Conservation (phyloP, 2,797 vertebrate species). For the Sebastes miniatus region DNA sequence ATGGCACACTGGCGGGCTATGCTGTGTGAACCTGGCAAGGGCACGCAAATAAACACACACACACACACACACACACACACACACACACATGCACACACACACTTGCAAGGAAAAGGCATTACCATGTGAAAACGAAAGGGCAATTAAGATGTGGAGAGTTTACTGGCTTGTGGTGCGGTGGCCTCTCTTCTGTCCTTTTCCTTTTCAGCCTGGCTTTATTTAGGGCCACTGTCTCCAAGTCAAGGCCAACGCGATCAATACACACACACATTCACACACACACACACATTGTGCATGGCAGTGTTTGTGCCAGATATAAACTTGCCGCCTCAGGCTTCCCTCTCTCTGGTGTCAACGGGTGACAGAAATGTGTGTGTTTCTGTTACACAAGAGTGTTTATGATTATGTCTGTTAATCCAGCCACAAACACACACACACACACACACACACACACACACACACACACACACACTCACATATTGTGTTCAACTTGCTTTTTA, state of each 20-base stretch:
- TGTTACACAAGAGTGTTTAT: slow-evolving; percentile 40
- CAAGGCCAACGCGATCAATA: slow-evolving; percentile 28
- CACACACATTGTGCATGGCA: neutral
- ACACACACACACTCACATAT: neutral
- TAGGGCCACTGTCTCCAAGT: slow-evolving; percentile 54
- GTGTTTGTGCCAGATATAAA: slow-evolving; percentile 30
- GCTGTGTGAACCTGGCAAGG: slow-evolving; percentile 58
- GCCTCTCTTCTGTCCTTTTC: slow-evolving; percentile 55
- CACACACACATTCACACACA: neutral
- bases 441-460: neutral
- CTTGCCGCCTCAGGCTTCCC: slow-evolving; percentile 13
- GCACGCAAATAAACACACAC: slow-evolving; percentile 33
- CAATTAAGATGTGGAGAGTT: slow-evolving; percentile 78
- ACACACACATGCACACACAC: slow-evolving; percentile 8
- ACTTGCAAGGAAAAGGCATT: slow-evolving; percentile 43
- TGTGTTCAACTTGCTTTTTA: slow-evolving; percentile 27
- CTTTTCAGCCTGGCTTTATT: slow-evolving; percentile 52
- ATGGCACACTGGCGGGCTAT: slow-evolving; percentile 32
- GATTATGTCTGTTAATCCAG: slow-evolving; percentile 36
- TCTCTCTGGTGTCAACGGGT: slow-evolving; percentile 8
- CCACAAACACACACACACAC: neutral
- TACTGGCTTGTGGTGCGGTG: slow-evolving; percentile 56
- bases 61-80: slow-evolving; percentile 14
- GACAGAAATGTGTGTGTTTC: slow-evolving; percentile 48
- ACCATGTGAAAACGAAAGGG: slow-evolving; percentile 77